Evolutionary conservation across 2,888 invertebrate species (phyloP).

Genomic region (Platynereis dumerilii): DNA sequence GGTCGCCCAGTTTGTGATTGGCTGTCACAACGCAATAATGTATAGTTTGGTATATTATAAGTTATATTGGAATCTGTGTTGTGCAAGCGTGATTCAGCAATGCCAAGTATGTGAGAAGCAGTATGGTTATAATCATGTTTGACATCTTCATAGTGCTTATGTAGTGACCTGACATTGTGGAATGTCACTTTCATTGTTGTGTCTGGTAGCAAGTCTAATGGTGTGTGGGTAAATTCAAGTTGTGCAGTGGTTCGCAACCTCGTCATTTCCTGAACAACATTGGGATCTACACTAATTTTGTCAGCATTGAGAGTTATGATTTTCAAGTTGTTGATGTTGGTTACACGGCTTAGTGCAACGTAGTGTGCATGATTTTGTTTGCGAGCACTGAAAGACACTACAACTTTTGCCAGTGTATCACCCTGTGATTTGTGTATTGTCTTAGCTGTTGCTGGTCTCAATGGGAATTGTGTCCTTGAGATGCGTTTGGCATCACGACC

Average conservation of each 20-base stretch:
- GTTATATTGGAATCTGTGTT: too few relatives aligned
- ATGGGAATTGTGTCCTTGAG: not conserved
- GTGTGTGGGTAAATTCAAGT: too few relatives aligned
- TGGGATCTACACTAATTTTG: not conserved
- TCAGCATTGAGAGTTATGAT: not conserved
- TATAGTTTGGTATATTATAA: too few relatives aligned
- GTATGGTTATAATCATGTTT: too few relatives aligned
- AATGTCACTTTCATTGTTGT: too few relatives aligned
- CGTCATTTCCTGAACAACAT: not conserved
- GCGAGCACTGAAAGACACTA: not conserved
- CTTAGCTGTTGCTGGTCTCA: slow-evolving; percentile 13
- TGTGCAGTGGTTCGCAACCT: not conserved
- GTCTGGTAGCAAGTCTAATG: too few relatives aligned
- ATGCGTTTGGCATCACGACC: not conserved
- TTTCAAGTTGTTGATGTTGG: not conserved
- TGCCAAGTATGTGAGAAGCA: too few relatives aligned
- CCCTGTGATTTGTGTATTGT: slow-evolving; percentile 13
- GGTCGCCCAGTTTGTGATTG: too few relatives aligned
- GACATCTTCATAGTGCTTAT: too few relatives aligned
- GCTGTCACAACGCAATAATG: too few relatives aligned
- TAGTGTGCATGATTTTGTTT: not conserved
- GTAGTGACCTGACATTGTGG: too few relatives aligned
- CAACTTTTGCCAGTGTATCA: slow-evolving; percentile 5
- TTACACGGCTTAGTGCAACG: slow-evolving; percentile 3
- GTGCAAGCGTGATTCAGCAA: too few relatives aligned